These are phyloP conservation scores for Erpornis zantholeuca DNA, from an alignment of 2,113 vertebrate genomes.

Conservation along the genomic window DNA sequence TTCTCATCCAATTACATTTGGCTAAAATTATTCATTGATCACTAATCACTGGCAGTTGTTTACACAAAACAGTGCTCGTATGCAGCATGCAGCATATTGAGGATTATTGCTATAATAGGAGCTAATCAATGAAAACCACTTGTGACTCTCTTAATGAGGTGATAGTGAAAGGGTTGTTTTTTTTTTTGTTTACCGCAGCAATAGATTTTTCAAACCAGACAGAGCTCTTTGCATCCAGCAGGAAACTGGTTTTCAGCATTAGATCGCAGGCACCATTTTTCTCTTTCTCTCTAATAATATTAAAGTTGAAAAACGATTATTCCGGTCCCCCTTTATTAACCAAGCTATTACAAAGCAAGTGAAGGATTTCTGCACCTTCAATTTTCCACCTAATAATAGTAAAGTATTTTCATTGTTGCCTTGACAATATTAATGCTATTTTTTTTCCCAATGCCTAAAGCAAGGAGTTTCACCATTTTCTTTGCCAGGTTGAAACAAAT, in stretches of 20 bases:
- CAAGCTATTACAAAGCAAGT: constrained; percentile 47
- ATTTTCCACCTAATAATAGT: constrained; percentile 55
- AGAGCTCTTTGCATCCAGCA: constrained; percentile 56
- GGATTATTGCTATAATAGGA: constrained; percentile 65
- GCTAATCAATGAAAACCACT: constrained; percentile 70
- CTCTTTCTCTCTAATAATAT: constrained; percentile 51
- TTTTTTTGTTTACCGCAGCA: constrained; percentile 45
- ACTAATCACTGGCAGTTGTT: constrained; percentile 72
- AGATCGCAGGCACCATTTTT: constrained; percentile 39
- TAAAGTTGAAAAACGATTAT: constrained; percentile 55
- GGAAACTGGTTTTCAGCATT: constrained; percentile 44
- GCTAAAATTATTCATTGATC: constrained; percentile 72
- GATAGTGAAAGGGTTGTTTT: constrained; percentile 2
- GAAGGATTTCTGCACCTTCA: constrained; percentile 56
- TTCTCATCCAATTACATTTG: constrained; percentile 49
- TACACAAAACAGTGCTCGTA: constrained; percentile 54
- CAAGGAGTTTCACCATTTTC: not conserved
- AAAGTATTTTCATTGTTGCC: constrained; percentile 36
- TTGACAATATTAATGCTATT: constrained; percentile 36
- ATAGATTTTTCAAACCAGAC: constrained; percentile 56
- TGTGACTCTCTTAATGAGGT: constrained; percentile 61
- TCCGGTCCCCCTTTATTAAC: constrained; percentile 35
- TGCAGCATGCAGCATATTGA: constrained; percentile 48
- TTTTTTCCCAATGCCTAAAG: not conserved
- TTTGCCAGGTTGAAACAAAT: constrained; percentile 5